Evolutionary conservation across 2,888 invertebrate species (phyloP).

Genomic region (Apocheima hispidaria): DNA sequence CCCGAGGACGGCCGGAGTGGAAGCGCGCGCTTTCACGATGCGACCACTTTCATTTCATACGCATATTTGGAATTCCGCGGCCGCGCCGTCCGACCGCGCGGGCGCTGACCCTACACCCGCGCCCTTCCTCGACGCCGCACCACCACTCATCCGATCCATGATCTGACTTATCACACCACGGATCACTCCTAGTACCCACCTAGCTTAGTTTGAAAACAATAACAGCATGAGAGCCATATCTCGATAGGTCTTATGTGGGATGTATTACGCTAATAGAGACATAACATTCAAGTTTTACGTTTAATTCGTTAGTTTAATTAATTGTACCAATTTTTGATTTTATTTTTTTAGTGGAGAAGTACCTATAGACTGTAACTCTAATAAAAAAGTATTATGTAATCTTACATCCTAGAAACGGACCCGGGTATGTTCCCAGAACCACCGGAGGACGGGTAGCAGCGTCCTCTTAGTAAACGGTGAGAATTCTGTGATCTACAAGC

Average conservation of each 20-base stretch:
- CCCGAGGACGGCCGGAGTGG: constrained; percentile 65
- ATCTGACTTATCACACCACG: constrained; percentile 33
- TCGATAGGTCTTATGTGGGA: neutral
- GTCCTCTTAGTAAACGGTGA: too few species aligned
- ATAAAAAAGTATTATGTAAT: too few species aligned
- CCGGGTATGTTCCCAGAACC: too few species aligned
- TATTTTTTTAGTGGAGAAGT: too few species aligned
- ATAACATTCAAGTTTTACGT: too few species aligned
- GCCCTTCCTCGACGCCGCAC: constrained; percentile 73
- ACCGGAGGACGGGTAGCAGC: too few species aligned
- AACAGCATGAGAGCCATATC: neutral
- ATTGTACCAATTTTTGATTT: too few species aligned
- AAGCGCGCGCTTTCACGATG: constrained; percentile 85
- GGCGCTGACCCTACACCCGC: constrained; percentile 86
- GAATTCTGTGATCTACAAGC: too few species aligned
- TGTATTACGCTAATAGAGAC: constrained; percentile 8
- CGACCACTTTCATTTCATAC: constrained; percentile 86
- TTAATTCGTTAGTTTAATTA: too few species aligned
- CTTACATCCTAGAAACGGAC: too few species aligned
- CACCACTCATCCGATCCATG: constrained; percentile 58
- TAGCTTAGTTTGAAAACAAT: constrained; percentile 2
- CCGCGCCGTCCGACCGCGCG: constrained; percentile 79
- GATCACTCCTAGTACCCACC: neutral
- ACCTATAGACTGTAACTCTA: too few species aligned
- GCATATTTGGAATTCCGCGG: constrained; percentile 84